Evolutionary conservation across 2,797 vertebrate species (phyloP).

Genomic region (Eutrigla gurnardus): DNA sequence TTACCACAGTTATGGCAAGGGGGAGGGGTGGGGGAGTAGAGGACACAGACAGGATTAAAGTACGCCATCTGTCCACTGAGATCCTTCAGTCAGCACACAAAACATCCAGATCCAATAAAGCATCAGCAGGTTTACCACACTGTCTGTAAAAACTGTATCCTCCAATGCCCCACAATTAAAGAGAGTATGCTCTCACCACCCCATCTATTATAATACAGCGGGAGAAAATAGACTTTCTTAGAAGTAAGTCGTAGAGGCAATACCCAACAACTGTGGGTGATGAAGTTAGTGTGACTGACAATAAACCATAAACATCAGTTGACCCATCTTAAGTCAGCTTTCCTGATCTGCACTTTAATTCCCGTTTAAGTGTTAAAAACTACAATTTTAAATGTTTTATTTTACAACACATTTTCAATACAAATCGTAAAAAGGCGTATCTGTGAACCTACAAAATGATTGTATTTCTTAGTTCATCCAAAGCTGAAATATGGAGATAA

Average conservation of each 20-base stretch:
- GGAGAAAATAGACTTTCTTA: neutral
- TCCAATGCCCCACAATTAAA: neutral
- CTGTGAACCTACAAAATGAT: neutral
- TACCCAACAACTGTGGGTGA: no score
- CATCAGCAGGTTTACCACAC: slow-evolving; percentile 22
- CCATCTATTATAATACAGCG: neutral
- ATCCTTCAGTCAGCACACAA: slow-evolving; percentile 52
- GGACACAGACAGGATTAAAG: slow-evolving; percentile 79
- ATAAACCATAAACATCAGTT: neutral
- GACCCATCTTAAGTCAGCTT: neutral
- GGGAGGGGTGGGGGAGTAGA: slow-evolving; percentile 23
- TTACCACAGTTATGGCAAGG: neutral
- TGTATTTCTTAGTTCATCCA: neutral
- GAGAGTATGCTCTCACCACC: neutral
- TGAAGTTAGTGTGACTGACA: neutral
- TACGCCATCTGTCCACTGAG: slow-evolving; percentile 76
- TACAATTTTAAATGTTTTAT: neutral
- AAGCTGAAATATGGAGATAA: neutral
- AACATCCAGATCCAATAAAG: slow-evolving; percentile 46
- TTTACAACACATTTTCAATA: neutral
- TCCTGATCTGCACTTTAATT: neutral
- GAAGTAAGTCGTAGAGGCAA: neutral
- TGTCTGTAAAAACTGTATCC: neutral
- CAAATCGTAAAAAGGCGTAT: neutral
- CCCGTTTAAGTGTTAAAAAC: neutral